Conservation (phyloP, 2,113 vertebrate genomes). For the Tetrao urogallus region DNA sequence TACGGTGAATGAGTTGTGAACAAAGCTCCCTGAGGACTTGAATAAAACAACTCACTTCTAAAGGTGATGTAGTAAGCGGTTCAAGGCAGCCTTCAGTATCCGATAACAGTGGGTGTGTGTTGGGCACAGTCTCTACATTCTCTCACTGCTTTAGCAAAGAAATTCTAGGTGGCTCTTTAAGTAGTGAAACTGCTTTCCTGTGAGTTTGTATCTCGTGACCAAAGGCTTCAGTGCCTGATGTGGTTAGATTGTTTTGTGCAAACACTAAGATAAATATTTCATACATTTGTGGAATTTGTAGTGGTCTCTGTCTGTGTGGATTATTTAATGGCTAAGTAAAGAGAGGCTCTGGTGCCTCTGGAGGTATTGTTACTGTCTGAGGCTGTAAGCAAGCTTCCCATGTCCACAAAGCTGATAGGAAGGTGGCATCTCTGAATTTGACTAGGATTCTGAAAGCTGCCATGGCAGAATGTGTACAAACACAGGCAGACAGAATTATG, state of each 20-base stretch:
- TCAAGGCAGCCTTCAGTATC: not conserved
- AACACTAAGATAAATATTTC: not conserved
- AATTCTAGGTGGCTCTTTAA: not conserved
- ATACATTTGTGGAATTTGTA: not conserved
- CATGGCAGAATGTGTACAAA: not conserved
- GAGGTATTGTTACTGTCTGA: not conserved
- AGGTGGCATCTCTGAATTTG: not conserved
- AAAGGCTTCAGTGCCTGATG: not conserved
- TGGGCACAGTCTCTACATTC: not conserved
- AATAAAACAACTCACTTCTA: not conserved
- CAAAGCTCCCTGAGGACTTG: not conserved
- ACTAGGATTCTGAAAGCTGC: not conserved
- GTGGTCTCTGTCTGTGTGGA: not conserved
- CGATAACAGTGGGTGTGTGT: not conserved
- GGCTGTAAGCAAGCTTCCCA: accelerated
- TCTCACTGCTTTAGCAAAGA: not conserved
- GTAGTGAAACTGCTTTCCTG: not conserved
- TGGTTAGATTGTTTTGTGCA: not conserved
- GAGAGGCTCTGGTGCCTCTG: not conserved
- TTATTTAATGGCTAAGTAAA: not conserved
- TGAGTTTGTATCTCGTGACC: not conserved
- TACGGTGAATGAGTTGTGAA: not conserved
- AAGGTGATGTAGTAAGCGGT: not conserved
- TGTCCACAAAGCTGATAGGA: not conserved
- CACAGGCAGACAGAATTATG: not conserved